Base-by-base conservation (phyloP, 2,888 invertebrate genomes). In the Leucophora obtusa region DNA sequence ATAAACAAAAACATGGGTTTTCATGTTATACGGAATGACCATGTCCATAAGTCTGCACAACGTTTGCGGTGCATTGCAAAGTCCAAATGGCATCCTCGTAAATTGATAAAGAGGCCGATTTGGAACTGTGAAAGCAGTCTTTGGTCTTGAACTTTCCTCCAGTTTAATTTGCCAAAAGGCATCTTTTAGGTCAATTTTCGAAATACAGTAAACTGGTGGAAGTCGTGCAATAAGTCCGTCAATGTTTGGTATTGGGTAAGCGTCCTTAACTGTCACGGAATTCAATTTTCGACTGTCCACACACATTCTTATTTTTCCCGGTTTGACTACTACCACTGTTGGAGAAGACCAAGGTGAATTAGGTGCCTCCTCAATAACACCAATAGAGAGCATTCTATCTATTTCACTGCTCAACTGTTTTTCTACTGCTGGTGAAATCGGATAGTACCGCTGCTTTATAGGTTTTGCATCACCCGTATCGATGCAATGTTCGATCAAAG, bases 291-390 rank as follows among this genome's bases (percentile, higher is more conserved):
- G 50, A 7, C 83, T 85, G 54, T 87, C 87, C 0, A 87, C 73
- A 47, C 86, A 86, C 1, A 87, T 83, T 0, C 86, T 65, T 5
- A 82, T 83, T 10, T 82, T 83, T 0, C 84, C 84, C 10, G 78
- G 79, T 59, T 86, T 87, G 6, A 72, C 65, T 0, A 86, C 84
- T 33, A 87, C 82, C 0, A 85, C 82, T 6, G 86, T 83, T 2
- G 86, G 86, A 6, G 85, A 86, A 9, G 84, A 84, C 87, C 87
- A 87, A 0, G 84, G 76, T 17, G 88, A 87, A 1, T 21, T 21
- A 3, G 59, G 70, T 0, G 85, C 86, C 2, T 78, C 82, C 47
- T 87, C 86, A 8, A 89, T 84, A 0, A 89, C 83, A 4, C 83
- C 85, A 2, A 84, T 66, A 0, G 56, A 54, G 1, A 88, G 38